Evolutionary conservation across 2,888 invertebrate species (phyloP).

Genomic region (Conistra vaccinii): DNA sequence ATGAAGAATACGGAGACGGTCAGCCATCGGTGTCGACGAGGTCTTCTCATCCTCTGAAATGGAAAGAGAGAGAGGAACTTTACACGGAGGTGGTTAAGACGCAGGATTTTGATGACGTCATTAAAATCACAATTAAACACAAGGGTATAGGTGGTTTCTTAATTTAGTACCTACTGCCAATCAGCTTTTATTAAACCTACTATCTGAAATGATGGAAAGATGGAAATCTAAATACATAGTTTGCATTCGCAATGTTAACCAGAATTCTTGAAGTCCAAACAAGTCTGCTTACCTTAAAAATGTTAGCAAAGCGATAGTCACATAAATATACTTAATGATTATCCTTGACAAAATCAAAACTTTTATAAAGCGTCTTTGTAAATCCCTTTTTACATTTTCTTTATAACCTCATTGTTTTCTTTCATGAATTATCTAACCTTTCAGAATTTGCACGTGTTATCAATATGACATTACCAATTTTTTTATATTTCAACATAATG

Average conservation of each 20-base stretch:
- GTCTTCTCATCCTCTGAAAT: constrained; percentile 91
- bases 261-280: background rate
- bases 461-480: constrained; percentile 48
- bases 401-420: too few relatives aligned
- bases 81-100: background rate
- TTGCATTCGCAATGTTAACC: background rate
- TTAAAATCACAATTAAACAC: background rate
- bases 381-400: constrained; percentile 1
- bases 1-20: constrained; percentile 93
- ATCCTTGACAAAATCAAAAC: background rate
- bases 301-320: background rate
- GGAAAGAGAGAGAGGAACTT: background rate
- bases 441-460: constrained; percentile 13
- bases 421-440: constrained; percentile 19
- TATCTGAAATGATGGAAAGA: background rate
- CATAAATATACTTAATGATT: background rate
- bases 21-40: constrained; percentile 92
- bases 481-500: constrained; percentile 19
- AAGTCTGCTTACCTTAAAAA: background rate
- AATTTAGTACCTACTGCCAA: too few relatives aligned
- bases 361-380: constrained; percentile 1
- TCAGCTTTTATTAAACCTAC: background rate
- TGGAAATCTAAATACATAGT: background rate
- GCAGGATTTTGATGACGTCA: background rate
- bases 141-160: background rate